Evolutionary conservation across 1,140 invertebrate species (phyloP).

Genomic region (Cylas formicarius): DNA sequence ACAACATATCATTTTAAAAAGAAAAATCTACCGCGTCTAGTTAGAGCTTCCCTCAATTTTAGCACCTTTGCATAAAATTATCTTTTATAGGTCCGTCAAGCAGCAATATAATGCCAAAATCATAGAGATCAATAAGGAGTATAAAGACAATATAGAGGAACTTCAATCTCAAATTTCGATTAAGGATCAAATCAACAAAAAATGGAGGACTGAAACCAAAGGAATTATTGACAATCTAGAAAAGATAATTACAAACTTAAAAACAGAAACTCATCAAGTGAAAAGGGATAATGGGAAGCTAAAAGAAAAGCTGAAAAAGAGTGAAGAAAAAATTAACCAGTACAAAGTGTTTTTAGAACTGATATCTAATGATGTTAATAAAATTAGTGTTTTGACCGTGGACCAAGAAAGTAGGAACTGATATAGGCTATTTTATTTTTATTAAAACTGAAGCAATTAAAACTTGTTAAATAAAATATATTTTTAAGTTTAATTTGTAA

Average conservation of each 20-base stretch:
- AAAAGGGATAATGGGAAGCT: slow-evolving; percentile 48
- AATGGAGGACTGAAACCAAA: slow-evolving; percentile 41
- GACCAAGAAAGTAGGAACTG: too few species aligned
- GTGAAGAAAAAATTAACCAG: slow-evolving; percentile 32
- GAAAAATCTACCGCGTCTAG: too few species aligned
- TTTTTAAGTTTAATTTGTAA: too few species aligned
- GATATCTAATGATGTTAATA: slow-evolving; percentile 26
- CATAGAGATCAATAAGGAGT: slow-evolving; percentile 23
- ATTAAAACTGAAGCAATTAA: too few species aligned
- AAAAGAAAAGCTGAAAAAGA: slow-evolving; percentile 42
- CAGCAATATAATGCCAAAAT: slow-evolving; percentile 22
- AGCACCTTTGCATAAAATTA: not conserved
- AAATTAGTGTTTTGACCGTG: slow-evolving; percentile 13
- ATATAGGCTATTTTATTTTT: too few species aligned
- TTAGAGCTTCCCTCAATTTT: slow-evolving; percentile 1
- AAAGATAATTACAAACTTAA: slow-evolving; percentile 39
- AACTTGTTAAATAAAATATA: too few species aligned
- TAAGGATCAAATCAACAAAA: slow-evolving; percentile 34
- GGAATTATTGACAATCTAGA: slow-evolving; percentile 38
- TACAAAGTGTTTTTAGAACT: slow-evolving; percentile 26
- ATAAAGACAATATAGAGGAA: slow-evolving; percentile 28
- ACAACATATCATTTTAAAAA: too few species aligned
- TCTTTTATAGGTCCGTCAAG: slow-evolving; percentile 14
- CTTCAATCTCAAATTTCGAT: slow-evolving; percentile 28
- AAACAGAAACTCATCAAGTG: slow-evolving; percentile 36